Evolutionary conservation across 1,140 invertebrate genomes (phyloP), one percentile per base, ranked within the genome.

Genomic region (Bombus superbus): DNA sequence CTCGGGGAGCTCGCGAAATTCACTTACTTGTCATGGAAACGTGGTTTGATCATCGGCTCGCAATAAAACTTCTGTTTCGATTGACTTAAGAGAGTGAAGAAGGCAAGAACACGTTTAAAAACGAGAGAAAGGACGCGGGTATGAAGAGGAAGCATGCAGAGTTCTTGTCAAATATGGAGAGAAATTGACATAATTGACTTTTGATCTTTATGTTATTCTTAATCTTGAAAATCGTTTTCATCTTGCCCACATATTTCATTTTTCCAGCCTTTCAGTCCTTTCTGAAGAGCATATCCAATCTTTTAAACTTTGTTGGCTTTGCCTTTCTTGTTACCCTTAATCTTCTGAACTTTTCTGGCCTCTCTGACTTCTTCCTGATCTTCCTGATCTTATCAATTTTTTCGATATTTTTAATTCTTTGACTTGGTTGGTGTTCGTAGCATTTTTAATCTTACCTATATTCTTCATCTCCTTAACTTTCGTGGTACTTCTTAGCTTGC

Each of bases 101-200:
- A 22, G 40, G 28, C 32, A 38, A 13, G 74, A 13, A 44, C 1
- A 25, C 6, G 10, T 32, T 5, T 40, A 18, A 69, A 44, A 47
- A 66, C 3, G 18, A 22, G 32, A 53, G 35, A 42, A n/a, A 42
- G 28, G 28, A 71, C 10, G 38, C 38, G 13, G 57, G 35, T 42
- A 64, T 53, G 18, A 53, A 53, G 47, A 53, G 47, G 47, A 22
- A 22, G 6, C 28, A 35, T 9, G 1, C 15, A 28, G 11, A n/a
- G 28, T n/a, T 62, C 10, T n/a, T n/a, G 18, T 25, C 38, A 18
- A 59, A 32, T 62, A 76, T 44, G 15, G 22, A 38, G 73, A 83
- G 62, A 83, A 76, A 77, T 83, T 83, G 15, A 47, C 8, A 74
- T 32, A 15, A n/a, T 66, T 32, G 32, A 66, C 15, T 8, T 66